These are phyloP conservation scores for Xyliphius kryptos DNA, from an alignment of 2,113 vertebrate genomes.

Conservation along the genomic window DNA sequence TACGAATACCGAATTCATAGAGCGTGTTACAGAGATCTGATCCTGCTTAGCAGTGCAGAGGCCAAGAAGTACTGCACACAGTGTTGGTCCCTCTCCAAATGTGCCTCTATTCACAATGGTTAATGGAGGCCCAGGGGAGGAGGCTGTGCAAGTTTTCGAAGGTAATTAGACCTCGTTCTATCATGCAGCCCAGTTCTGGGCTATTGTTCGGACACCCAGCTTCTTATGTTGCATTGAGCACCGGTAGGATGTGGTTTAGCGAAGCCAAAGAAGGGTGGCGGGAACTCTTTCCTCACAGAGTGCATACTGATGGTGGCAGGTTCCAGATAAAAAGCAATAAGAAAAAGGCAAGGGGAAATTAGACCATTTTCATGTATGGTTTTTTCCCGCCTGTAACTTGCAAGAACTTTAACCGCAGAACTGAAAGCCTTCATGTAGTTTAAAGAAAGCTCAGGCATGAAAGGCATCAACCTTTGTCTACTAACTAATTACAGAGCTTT, in stretches of 20 bases:
- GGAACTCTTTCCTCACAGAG: background rate
- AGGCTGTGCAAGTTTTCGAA: slow-evolving; percentile 7
- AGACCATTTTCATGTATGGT: no score
- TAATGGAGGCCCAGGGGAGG: slow-evolving; percentile 13
- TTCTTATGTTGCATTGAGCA: slow-evolving; percentile 58
- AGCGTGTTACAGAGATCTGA: background rate
- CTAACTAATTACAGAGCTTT: no score
- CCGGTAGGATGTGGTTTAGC: slow-evolving; percentile 58
- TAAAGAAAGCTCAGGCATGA: no score
- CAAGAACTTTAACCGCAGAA: no score
- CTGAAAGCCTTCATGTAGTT: no score
- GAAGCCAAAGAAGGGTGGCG: slow-evolving; percentile 38
- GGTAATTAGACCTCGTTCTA: slow-evolving; percentile 10
- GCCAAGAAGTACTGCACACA: no score
- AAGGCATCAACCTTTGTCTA: no score
- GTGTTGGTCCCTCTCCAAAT: background rate
- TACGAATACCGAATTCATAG: no score
- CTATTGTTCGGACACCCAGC: slow-evolving; percentile 62
- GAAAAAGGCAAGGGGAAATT: no score
- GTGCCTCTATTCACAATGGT: slow-evolving; percentile 3
- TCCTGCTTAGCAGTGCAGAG: background rate
- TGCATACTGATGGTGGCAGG: background rate
- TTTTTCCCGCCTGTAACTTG: no score
- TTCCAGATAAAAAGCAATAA: background rate
- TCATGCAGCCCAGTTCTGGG: slow-evolving; percentile 34